Conservation (phyloP, 2,113 vertebrate species). For the Excalfactoria chinensis region DNA sequence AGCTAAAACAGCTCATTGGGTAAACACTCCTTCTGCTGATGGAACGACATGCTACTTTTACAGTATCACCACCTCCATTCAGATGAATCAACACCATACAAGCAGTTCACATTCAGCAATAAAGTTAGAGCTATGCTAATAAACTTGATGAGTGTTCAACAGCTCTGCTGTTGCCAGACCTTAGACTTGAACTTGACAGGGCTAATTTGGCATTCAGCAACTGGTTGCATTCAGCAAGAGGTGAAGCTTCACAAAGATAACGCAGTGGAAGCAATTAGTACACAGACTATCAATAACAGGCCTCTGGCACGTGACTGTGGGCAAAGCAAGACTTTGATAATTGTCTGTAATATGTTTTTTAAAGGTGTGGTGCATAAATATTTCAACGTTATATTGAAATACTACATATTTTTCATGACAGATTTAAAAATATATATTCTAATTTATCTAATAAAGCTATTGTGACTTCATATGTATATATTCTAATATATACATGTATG, state of each 20-base stretch:
- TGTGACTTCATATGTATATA: neutral
- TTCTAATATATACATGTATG: neutral
- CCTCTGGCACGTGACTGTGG: neutral
- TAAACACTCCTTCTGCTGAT: neutral
- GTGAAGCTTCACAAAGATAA: constrained; percentile 30
- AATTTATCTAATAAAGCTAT: neutral
- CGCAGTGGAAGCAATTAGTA: constrained; percentile 18
- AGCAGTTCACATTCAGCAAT: neutral
- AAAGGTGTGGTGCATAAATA: neutral
- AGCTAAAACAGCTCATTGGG: neutral
- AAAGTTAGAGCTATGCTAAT: constrained; percentile 2
- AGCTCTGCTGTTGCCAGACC: neutral
- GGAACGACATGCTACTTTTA: neutral
- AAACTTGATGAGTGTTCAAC: neutral
- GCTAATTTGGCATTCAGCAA: neutral
- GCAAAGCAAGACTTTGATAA: neutral
- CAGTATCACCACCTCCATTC: neutral
- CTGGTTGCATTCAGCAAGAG: constrained; percentile 1
- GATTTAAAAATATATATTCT: neutral
- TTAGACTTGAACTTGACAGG: constrained; percentile 11
- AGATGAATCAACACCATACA: neutral
- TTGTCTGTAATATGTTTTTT: accelerated
- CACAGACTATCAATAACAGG: neutral
- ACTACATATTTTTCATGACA: accelerated
- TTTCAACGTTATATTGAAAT: neutral